These are phyloP conservation scores for Channallabes apus DNA, from an alignment of 2,797 vertebrate species.

Conservation along the genomic window DNA sequence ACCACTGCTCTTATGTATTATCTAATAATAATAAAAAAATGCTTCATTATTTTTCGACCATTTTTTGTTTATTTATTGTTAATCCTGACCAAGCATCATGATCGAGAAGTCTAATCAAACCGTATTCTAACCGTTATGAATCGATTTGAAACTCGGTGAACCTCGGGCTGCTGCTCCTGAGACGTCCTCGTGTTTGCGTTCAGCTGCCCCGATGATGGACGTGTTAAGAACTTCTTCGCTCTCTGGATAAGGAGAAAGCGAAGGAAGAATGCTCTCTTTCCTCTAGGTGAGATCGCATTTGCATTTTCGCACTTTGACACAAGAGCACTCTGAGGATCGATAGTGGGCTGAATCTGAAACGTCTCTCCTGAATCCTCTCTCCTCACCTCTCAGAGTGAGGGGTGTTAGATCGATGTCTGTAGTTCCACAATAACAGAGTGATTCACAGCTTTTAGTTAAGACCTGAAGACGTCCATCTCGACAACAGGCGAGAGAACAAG, in stretches of 20 bases:
- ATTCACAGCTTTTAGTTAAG: constrained; percentile 49
- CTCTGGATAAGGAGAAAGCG: not conserved
- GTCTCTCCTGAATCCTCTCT: constrained; percentile 62
- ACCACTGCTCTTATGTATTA: no score
- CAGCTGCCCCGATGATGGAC: constrained; percentile 16
- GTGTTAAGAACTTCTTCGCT: not conserved
- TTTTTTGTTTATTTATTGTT: not conserved
- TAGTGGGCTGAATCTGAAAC: constrained; percentile 45
- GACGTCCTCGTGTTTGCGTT: not conserved
- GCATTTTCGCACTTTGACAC: constrained; percentile 63
- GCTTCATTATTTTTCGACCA: no score
- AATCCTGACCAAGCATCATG: not conserved
- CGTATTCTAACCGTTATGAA: not conserved
- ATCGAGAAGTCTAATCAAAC: not conserved
- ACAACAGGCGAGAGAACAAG: not conserved
- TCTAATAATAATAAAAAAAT: no score
- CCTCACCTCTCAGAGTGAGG: constrained; percentile 60
- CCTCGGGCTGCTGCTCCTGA: not conserved
- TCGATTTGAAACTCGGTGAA: not conserved
- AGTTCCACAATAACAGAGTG: constrained; percentile 56
- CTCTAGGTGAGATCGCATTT: constrained; percentile 47
- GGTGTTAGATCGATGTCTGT: constrained; percentile 61
- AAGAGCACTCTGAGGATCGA: constrained; percentile 62
- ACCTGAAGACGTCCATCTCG: constrained; percentile 30
- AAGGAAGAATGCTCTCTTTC: constrained; percentile 6